Evolutionary conservation across 2,113 vertebrate genomes (phyloP).

Genomic region (Microcebus griseorufus): DNA sequence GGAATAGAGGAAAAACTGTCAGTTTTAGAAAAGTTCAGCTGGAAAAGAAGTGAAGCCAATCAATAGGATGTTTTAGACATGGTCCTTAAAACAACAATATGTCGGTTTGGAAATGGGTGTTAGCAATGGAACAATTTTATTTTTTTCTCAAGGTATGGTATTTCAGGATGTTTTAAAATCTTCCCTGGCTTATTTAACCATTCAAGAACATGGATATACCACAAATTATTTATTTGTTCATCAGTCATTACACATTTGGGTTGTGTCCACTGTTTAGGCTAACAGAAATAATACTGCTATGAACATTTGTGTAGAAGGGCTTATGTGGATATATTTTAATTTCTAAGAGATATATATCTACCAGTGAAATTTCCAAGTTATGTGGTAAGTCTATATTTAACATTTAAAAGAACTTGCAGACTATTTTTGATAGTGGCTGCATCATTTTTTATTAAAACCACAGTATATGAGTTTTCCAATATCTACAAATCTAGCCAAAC

Average conservation of each 20-base stretch:
- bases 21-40: background rate
- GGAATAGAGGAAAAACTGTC: background rate
- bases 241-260: background rate
- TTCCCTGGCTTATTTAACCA: background rate
- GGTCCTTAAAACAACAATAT: background rate
- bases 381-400: background rate
- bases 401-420: background rate
- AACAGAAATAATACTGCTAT: background rate
- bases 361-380: background rate
- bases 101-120: background rate
- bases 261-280: background rate
- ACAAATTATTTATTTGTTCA: background rate
- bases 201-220: background rate
- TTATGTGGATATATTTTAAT: background rate
- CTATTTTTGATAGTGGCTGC: background rate
- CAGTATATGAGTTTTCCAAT: background rate
- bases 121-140: background rate
- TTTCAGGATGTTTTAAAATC: background rate
- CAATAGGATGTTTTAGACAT: background rate
- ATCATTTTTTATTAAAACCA: background rate
- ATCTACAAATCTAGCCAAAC: background rate
- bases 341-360: background rate
- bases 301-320: background rate
- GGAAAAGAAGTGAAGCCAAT: background rate
- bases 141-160: background rate